phyloP scores from a whole-genome alignment of 1,140 invertebrate species.

The Medauroidea extradentata region DNA sequence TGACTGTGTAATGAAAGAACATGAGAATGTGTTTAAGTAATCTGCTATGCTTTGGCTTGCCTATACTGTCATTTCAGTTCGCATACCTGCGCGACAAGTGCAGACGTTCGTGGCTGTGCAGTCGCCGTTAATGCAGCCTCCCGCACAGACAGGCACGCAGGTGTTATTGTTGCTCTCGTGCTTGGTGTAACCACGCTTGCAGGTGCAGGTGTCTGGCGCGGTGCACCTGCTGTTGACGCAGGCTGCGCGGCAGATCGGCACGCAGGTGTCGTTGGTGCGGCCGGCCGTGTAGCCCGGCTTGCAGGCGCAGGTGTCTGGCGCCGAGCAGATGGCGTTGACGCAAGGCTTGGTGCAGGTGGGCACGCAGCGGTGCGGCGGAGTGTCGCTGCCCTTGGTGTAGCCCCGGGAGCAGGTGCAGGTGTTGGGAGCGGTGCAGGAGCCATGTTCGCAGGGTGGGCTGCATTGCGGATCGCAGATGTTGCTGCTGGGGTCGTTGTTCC shows the following conservation, averaged over 20 bases:
- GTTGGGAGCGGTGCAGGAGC: neutral
- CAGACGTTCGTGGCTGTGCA: slow-evolving; percentile 35
- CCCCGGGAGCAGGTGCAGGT: neutral
- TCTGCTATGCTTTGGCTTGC: no score
- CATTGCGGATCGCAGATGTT: neutral
- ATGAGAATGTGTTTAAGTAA: no score
- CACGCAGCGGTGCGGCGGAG: neutral
- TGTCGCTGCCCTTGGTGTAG: neutral
- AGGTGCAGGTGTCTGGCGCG: slow-evolving; percentile 30
- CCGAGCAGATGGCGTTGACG: slow-evolving; percentile 25
- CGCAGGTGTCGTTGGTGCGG: slow-evolving; percentile 17
- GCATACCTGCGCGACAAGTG: no score
- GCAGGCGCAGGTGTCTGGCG: slow-evolving; percentile 46
- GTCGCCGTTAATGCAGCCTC: slow-evolving; percentile 41
- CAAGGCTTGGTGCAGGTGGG: slow-evolving; percentile 22
- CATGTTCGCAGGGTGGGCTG: neutral
- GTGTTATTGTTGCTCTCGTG: neutral
- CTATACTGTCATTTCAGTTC: no score
- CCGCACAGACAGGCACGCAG: slow-evolving; percentile 28
- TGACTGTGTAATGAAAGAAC: no score
- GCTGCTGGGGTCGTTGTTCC: neutral
- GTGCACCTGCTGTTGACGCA: slow-evolving; percentile 33
- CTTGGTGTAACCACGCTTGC: slow-evolving; percentile 22
- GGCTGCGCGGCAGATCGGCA: slow-evolving; percentile 8
- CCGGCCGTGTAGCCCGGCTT: slow-evolving; percentile 18